Evolutionary conservation across 2,888 invertebrate species (phyloP), one percentile per base, ranked within the genome.

Genomic region (Synergus itoensis): DNA sequence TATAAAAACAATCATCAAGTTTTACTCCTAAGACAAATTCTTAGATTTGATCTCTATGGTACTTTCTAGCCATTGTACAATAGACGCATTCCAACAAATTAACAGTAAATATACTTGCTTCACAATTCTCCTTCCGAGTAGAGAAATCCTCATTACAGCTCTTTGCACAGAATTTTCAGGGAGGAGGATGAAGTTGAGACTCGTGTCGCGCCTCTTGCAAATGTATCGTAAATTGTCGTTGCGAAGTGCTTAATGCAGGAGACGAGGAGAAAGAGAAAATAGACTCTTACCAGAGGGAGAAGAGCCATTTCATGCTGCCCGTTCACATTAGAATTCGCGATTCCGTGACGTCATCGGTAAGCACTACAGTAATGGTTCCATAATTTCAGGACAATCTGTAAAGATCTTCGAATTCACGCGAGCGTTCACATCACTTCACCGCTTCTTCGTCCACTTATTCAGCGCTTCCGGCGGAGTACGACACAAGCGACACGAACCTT

Each of bases 171-270:
- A 79, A 79, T 64, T 79, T 79, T 76, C 16, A 45, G 64, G 57
- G 65, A 79, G 43, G 76, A 76, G 76, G 69, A 69, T 12, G 18
- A 69, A 77, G 69, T 76, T 43, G 76, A 76, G 78, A 77, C 81
- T 80, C 76, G 81, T 79, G 80, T 80, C 76, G 78, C 80, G 79
- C 80, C 82, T 82, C 82, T 80, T 73, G 89, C 90, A 92, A 92
- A 92, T 92, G 92, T 92, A 92, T 91, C 90, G 89, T 86, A 92
- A 92, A 92, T 92, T 91, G 92, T 91, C 90, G 89, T 86, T 86
- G 87, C 88, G 85, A 89, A 91, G 92, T 91, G 90, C 91, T 91
- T 92, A 92, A 92, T 92, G 92, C 87, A 89, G 86, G 87, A 88
- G 89, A 84, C 36, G 73, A 85, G 86, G 85, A 85, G 81, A 83